Conservation (phyloP, 1,140 invertebrate genomes). For the Mizuhopecten yessoensis region DNA sequence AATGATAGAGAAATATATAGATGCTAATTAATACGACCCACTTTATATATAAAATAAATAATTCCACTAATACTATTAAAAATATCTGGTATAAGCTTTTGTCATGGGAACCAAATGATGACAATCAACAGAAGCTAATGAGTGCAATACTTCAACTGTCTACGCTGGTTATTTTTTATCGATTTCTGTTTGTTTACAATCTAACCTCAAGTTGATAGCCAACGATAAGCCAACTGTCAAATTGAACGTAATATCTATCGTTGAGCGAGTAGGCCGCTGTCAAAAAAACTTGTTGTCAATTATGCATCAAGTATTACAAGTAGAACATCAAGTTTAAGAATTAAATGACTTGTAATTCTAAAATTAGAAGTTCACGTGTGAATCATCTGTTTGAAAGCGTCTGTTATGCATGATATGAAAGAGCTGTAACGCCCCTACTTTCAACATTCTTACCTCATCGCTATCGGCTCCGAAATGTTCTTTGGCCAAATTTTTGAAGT, state of each 20-base stretch:
- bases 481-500: slow-evolving; percentile 76
- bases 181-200: slow-evolving; percentile 32
- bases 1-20: too few relatives aligned
- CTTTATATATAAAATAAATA: too few relatives aligned
- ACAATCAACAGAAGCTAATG: neutral
- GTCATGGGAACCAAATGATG: neutral
- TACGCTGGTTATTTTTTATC: neutral
- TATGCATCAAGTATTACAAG: neutral
- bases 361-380: slow-evolving; percentile 16
- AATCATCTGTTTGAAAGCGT: neutral
- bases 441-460: slow-evolving; percentile 66
- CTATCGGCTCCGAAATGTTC: slow-evolving; percentile 79
- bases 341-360: neutral
- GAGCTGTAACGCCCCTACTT: neutral
- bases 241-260: neutral
- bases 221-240: neutral
- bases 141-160: neutral
- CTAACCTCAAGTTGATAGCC: neutral
- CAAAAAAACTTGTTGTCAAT: neutral
- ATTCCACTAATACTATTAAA: too few relatives aligned
- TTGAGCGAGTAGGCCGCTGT: neutral
- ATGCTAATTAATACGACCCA: too few relatives aligned
- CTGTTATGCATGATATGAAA: neutral
- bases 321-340: too few relatives aligned
- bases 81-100: too few relatives aligned